phyloP scores from a whole-genome alignment of 1,140 invertebrate genomes.

The Drosophila arawakana region DNA sequence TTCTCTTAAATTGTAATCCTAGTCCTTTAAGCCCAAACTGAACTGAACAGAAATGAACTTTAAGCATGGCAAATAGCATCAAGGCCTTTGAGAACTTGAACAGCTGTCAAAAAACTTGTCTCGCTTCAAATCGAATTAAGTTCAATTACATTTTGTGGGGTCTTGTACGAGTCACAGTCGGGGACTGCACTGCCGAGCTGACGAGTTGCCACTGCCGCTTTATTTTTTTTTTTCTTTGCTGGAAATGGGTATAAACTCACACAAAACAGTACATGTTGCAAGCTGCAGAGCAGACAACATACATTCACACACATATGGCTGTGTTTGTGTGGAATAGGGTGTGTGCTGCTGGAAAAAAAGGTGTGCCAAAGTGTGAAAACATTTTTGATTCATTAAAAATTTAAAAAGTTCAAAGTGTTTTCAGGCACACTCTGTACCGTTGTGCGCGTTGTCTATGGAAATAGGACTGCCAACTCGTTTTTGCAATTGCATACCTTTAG shows the following conservation, averaged over 20 bases:
- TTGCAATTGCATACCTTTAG: conserved; percentile 30
- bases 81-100: conserved; percentile 66
- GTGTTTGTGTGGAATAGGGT: conserved; percentile 16
- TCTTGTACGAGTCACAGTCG: conserved; percentile 21
- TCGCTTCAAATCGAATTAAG: conserved; percentile 80
- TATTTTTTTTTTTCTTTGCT: conserved; percentile 51
- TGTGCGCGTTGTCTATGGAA: conserved; percentile 31
- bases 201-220: conserved; percentile 26
- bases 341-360: conserved; percentile 35
- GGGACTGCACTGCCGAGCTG: conserved; percentile 41
- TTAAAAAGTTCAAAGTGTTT: conserved; percentile 84
- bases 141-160: conserved; percentile 73
- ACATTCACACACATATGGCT: conserved; percentile 21
- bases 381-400: conserved; percentile 84
- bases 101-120: conserved; percentile 79
- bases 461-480: conserved; percentile 26
- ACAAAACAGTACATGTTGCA: conserved; percentile 35
- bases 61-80: conserved; percentile 25
- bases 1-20: not conserved
- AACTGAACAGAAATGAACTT: conserved; percentile 3
- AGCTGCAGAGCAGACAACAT: conserved; percentile 32
- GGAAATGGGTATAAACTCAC: conserved; percentile 69
- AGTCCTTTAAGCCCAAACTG: conserved; percentile 9
- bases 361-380: conserved; percentile 78
- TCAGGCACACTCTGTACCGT: conserved; percentile 49